These are phyloP conservation scores for Neodiprion virginianus DNA, from an alignment of 1,140 invertebrate species.

Conservation along the genomic window DNA sequence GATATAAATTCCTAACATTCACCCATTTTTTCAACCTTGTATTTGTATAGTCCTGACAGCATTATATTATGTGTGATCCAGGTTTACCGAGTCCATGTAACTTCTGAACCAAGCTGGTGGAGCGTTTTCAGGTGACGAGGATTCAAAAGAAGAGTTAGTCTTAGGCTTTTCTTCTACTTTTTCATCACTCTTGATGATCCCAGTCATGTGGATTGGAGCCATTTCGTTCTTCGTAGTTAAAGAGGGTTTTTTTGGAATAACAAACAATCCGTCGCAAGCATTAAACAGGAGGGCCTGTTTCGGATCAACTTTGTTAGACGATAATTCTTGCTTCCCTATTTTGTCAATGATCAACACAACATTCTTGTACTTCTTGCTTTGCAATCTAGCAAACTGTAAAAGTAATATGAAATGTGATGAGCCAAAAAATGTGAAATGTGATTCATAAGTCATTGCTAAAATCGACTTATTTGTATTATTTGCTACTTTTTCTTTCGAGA, in stretches of 20 bases:
- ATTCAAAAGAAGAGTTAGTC: background rate
- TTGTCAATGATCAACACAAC: background rate
- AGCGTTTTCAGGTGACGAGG: background rate
- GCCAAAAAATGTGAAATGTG: background rate
- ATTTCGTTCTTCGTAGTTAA: background rate
- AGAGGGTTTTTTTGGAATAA: background rate
- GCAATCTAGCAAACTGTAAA: background rate
- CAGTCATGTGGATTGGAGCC: background rate
- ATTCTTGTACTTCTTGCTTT: constrained; percentile 1
- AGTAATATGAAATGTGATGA: background rate
- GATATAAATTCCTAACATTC: too few relatives aligned
- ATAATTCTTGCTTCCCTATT: background rate
- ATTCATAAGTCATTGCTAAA: background rate
- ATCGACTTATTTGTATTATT: too few relatives aligned
- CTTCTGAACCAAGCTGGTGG: constrained; percentile 29
- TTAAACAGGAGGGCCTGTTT: background rate
- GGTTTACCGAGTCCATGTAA: constrained; percentile 30
- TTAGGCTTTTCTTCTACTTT: background rate
- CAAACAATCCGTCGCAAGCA: background rate
- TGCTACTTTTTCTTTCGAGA: too few relatives aligned
- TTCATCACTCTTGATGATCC: background rate
- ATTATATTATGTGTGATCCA: too few relatives aligned
- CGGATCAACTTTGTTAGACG: background rate
- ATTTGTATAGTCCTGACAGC: too few relatives aligned
- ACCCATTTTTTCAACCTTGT: too few relatives aligned